Evolutionary conservation across 2,797 vertebrate species (phyloP), one percentile per base, ranked within the genome.

Genomic region (Peromyscus aztecus): DNA sequence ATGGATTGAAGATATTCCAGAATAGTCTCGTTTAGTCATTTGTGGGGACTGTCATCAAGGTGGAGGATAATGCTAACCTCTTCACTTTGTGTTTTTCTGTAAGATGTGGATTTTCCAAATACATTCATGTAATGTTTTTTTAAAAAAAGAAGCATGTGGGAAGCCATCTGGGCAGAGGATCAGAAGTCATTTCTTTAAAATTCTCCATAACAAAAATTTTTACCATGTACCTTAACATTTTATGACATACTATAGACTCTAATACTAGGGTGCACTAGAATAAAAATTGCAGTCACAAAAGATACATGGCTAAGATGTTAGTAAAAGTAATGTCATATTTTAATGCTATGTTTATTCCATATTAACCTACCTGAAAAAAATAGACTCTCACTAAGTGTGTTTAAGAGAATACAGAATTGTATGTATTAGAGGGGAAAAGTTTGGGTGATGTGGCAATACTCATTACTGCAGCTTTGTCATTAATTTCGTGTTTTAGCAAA

Each of bases 291-390:
- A 27, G 19, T 69, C 43, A 59, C 34, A 21, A 23, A 71, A 71
- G 9, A 23, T 81, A 57, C 21, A 73, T 24, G 90, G 52, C 40
- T 95, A 77, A 71, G 37, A 63, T 63, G 16, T 31, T 52, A 86
- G 52, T 29, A 92, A 90, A 85, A 94, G 14, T 31, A 49, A 91
- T 43, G 73, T 63, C 19, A 12, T n/a, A 40, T 49, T 84, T 92
- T 21, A 59, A 27, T 29, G 4, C 96, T 34, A 24, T 6, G 63
- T 52, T 81, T 80, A 81, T 84, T 94, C 91, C 29, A 17, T 43
- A 21, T 76, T 87, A 93, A 93, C 83, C 59, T 46, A 76, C 34
- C 21, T 84, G 69, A 91, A 65, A 73, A 92, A 46, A 89, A 23
- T 12, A 87, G 23, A 59, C 34, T 19, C 27, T 46, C 37, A 75